These are phyloP conservation scores for Coregonus clupeaformis DNA, from an alignment of 2,113 vertebrate species.

Conservation along the genomic window DNA sequence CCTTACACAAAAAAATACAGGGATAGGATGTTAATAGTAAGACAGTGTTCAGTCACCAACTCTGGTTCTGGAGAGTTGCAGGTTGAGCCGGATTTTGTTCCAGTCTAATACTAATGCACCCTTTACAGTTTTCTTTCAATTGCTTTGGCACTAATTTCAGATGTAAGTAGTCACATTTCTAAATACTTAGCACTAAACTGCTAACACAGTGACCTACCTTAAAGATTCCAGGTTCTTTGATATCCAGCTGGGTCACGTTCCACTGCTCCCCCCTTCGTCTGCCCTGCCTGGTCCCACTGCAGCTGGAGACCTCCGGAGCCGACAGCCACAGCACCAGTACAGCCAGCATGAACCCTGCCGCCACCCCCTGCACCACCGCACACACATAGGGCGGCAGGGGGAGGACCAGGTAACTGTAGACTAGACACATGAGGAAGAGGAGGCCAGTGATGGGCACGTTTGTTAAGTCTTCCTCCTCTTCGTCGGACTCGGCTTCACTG, in stretches of 20 bases:
- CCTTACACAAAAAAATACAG: neutral
- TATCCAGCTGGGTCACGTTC: constrained; percentile 80
- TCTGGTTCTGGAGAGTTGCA: no score
- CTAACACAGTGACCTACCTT: constrained; percentile 77
- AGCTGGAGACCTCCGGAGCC: constrained; percentile 72
- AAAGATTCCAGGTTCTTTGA: constrained; percentile 89
- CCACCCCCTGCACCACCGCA: constrained; percentile 85
- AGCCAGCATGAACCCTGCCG: constrained; percentile 88
- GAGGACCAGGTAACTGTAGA: constrained; percentile 89
- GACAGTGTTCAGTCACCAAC: no score
- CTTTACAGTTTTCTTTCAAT: no score
- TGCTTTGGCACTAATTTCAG: no score
- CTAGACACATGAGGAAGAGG: constrained; percentile 80
- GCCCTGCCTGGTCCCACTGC: constrained; percentile 45
- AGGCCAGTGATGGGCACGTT: constrained; percentile 82
- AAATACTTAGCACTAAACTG: no score
- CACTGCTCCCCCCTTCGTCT: constrained; percentile 63
- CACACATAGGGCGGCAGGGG: constrained; percentile 86
- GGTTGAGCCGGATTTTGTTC: no score
- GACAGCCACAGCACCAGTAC: constrained; percentile 90
- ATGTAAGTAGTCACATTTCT: no score
- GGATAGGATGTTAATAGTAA: no score
- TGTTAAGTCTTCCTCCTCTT: constrained; percentile 57
- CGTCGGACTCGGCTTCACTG: constrained; percentile 59
- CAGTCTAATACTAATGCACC: no score